These are phyloP conservation scores for Paraescarpia echinospica DNA, from an alignment of 1,140 invertebrate species.

Conservation along the genomic window DNA sequence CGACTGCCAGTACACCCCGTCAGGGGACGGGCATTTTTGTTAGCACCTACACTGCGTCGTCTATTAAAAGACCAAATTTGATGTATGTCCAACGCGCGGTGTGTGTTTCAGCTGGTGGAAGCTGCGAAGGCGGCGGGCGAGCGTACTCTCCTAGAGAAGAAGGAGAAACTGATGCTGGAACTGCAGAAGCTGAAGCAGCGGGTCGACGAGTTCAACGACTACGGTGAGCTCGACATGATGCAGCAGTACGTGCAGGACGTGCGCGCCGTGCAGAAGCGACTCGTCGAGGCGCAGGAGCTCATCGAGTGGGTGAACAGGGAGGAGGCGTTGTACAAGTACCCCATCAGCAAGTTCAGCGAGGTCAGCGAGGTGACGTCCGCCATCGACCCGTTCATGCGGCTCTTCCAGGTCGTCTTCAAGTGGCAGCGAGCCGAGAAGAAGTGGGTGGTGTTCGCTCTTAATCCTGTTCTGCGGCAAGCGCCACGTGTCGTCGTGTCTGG, in stretches of 20 bases:
- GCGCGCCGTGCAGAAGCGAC: slow-evolving; percentile 70
- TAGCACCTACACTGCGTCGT: no score
- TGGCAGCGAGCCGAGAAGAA: slow-evolving; percentile 81
- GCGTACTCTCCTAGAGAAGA: slow-evolving; percentile 70
- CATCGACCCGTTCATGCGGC: slow-evolving; percentile 62
- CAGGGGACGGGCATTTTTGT: no score
- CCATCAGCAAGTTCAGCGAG: slow-evolving; percentile 71
- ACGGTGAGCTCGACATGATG: slow-evolving; percentile 61
- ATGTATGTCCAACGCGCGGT: no score
- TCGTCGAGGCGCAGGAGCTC: slow-evolving; percentile 73
- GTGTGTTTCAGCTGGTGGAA: slow-evolving; percentile 67
- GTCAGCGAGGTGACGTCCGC: slow-evolving; percentile 65
- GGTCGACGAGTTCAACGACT: slow-evolving; percentile 62
- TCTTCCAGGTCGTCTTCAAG: slow-evolving; percentile 65
- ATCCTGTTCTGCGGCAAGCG: neutral
- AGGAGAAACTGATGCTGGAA: slow-evolving; percentile 70
- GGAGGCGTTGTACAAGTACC: slow-evolving; percentile 74
- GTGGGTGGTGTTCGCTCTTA: slow-evolving; percentile 32
- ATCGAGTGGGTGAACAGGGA: slow-evolving; percentile 80
- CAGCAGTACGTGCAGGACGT: slow-evolving; percentile 65
- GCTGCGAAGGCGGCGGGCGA: slow-evolving; percentile 79
- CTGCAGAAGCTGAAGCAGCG: slow-evolving; percentile 73
- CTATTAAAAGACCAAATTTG: no score
- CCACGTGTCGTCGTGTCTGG: no score
- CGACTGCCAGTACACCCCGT: no score